These are phyloP conservation scores for Sinodicranocentrus sp. DNA, from an alignment of 2,888 invertebrate genomes.

Conservation along the genomic window DNA sequence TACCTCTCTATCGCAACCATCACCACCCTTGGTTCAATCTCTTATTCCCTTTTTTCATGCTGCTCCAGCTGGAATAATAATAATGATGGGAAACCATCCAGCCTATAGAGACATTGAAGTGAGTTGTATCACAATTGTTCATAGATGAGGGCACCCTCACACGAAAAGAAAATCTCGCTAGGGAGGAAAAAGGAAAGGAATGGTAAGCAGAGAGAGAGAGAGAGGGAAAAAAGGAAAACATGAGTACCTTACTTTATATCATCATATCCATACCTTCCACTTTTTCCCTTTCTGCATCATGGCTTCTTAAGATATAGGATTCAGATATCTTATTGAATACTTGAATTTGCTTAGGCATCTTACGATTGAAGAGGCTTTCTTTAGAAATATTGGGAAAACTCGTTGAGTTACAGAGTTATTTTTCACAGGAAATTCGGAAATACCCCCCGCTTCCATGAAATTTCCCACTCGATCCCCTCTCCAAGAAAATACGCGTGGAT, in stretches of 20 bases:
- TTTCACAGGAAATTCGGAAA: slow-evolving; percentile 53
- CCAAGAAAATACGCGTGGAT: not conserved
- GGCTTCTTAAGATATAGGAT: too few species aligned
- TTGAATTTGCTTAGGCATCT: slow-evolving; percentile 22
- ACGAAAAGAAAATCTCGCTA: too few species aligned
- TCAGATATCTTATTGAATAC: slow-evolving; percentile 23
- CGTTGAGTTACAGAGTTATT: too few species aligned
- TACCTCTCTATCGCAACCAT: slow-evolving; percentile 21
- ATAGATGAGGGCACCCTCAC: slow-evolving; percentile 31
- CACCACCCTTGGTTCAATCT: slow-evolving; percentile 14
- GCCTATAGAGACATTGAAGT: slow-evolving; percentile 44
- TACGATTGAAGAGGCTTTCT: slow-evolving; percentile 14
- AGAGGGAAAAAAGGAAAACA: slow-evolving; percentile 31
- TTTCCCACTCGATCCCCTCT: not conserved
- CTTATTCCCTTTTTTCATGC: slow-evolving; percentile 44
- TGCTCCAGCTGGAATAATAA: slow-evolving; percentile 48
- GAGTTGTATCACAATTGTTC: slow-evolving; percentile 38
- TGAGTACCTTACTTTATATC: not conserved
- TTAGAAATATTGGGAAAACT: slow-evolving; percentile 26
- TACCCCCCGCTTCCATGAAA: not conserved
- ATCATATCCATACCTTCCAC: slow-evolving; percentile 6
- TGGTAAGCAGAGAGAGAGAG: not conserved
- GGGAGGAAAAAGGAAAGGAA: slow-evolving; percentile 12
- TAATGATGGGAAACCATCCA: slow-evolving; percentile 59
- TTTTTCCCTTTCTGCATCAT: too few species aligned